Evolutionary conservation across 2,888 invertebrate species (phyloP).

Genomic region (Lapara coniferarum): DNA sequence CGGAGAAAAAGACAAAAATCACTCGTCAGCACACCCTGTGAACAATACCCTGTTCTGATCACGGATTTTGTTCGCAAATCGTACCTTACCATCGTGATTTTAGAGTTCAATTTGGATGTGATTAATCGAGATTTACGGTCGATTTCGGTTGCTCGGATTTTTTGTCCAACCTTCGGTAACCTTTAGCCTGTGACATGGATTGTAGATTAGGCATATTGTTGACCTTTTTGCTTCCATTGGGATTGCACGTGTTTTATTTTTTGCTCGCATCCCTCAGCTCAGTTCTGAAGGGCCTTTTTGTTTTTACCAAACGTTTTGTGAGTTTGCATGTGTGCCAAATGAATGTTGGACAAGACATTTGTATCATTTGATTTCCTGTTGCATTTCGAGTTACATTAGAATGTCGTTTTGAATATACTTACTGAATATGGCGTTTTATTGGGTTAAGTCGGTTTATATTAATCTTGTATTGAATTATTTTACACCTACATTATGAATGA

Average conservation of each 20-base stretch:
- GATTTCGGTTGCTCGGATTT: constrained; percentile 74
- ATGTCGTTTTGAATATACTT: neutral
- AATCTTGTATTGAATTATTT: neutral
- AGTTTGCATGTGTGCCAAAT: constrained; percentile 71
- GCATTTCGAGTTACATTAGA: constrained; percentile 36
- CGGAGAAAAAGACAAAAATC: constrained; percentile 79
- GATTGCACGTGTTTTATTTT: constrained; percentile 77
- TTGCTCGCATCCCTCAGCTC: constrained; percentile 50
- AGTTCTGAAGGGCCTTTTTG: constrained; percentile 60
- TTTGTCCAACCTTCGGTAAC: constrained; percentile 81
- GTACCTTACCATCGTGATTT: constrained; percentile 48
- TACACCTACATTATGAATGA: neutral
- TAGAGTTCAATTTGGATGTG: constrained; percentile 51
- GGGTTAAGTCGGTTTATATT: neutral
- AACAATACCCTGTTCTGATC: constrained; percentile 73
- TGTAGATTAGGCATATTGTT: constrained; percentile 83
- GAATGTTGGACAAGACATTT: constrained; percentile 48
- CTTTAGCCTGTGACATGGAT: constrained; percentile 83
- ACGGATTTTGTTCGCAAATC: constrained; percentile 45
- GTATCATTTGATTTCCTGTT: constrained; percentile 57
- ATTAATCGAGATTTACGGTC: constrained; percentile 57
- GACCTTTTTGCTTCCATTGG: constrained; percentile 77
- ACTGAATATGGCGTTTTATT: constrained; percentile 3
- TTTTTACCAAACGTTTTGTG: constrained; percentile 65
- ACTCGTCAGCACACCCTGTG: constrained; percentile 79